Evolutionary conservation across 1,140 invertebrate genomes (phyloP).

Genomic region (Augochlora pura): DNA sequence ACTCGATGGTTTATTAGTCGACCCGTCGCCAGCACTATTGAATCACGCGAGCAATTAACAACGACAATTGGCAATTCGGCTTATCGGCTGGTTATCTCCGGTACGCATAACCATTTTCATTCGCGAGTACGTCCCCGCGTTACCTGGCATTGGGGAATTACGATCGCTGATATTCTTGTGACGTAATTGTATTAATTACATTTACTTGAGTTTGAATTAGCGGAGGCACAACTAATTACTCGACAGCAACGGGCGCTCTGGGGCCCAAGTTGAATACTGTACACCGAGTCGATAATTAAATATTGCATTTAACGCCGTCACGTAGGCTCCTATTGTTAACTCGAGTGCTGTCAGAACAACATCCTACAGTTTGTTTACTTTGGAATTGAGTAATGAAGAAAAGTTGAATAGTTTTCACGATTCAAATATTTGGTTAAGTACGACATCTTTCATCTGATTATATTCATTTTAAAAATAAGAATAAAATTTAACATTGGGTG

Average conservation of each 20-base stretch:
- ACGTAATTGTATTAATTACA: conserved; percentile 44
- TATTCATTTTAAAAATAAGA: no score
- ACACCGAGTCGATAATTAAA: conserved; percentile 35
- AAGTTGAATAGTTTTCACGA: no score
- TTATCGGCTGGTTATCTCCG: conserved; percentile 35
- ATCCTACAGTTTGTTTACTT: no score
- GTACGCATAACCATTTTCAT: conserved; percentile 16
- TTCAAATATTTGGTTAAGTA: no score
- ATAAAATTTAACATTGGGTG: no score
- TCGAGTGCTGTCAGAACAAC: neutral
- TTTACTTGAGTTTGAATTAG: conserved; percentile 37
- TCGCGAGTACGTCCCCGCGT: neutral
- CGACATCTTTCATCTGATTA: no score
- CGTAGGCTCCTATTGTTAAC: conserved; percentile 15
- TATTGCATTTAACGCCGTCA: neutral
- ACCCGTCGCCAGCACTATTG: conserved; percentile 1
- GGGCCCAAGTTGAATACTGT: neutral
- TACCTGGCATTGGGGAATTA: conserved; percentile 9
- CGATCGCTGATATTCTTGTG: conserved; percentile 25
- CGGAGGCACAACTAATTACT: conserved; percentile 28
- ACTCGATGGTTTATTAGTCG: neutral
- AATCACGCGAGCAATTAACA: conserved; percentile 40
- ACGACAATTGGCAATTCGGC: conserved; percentile 41
- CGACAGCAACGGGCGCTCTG: neutral
- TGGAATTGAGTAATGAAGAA: no score